Percentiles rank a stretch among this genome's conserved stretches.
phyloP scores from a whole-genome alignment of 1,140 invertebrate genomes.

The Piezodorus guildinii region DNA sequence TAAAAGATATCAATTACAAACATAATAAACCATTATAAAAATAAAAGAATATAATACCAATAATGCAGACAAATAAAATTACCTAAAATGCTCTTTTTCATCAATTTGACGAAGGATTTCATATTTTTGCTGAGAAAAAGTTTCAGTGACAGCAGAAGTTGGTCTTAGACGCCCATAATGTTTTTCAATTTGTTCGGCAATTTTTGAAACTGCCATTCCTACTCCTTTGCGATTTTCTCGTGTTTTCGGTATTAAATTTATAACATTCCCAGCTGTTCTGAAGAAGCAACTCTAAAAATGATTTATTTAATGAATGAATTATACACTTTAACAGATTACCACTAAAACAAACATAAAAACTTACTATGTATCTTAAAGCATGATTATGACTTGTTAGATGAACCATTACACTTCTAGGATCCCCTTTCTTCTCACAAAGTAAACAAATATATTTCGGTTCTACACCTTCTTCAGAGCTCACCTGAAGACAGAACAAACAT shows the following conservation, averaged over 20 bases:
- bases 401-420: conserved; percentile 57
- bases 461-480: conserved; percentile 34
- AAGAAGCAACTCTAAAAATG: conserved; percentile 26
- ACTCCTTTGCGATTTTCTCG: conserved; percentile 18
- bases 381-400: conserved; percentile 63
- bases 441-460: conserved; percentile 61
- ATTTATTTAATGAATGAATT: background rate
- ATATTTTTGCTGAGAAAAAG: conserved; percentile 42
- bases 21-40: background rate
- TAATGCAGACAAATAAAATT: no score
- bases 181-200: conserved; percentile 47
- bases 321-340: no score
- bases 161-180: conserved; percentile 47
- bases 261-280: conserved; percentile 24
- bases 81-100: conserved; percentile 30
- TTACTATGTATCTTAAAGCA: conserved; percentile 44
- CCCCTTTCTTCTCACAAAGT: conserved; percentile 61
- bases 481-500: conserved; percentile 3
- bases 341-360: conserved; percentile 13
- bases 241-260: conserved; percentile 26
- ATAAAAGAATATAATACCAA: no score
- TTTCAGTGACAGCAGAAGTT: conserved; percentile 40
- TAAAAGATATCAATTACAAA: background rate
- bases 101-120: conserved; percentile 36
- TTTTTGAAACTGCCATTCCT: conserved; percentile 33